phyloP scores from a whole-genome alignment of 2,888 invertebrate genomes.

The Drosophila crucigera region DNA sequence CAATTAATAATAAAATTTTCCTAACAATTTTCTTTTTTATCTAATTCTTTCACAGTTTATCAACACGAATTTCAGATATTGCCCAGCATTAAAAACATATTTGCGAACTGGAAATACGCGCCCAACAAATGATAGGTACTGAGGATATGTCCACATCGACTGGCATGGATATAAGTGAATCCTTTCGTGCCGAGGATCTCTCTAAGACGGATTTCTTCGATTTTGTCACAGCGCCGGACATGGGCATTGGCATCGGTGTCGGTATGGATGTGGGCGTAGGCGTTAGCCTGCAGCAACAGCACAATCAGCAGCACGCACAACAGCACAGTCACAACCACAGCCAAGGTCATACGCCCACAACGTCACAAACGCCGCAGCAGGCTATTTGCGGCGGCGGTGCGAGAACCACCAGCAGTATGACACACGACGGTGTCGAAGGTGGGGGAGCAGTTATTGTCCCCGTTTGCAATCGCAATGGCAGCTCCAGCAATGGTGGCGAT shows the following conservation, averaged over 20 bases:
- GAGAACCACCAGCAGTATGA: slow-evolving; percentile 67
- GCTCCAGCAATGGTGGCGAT: slow-evolving; percentile 75
- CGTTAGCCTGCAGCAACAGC: slow-evolving; percentile 84
- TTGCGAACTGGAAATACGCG: slow-evolving; percentile 67
- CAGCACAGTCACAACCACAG: slow-evolving; percentile 57
- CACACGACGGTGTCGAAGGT: slow-evolving; percentile 72
- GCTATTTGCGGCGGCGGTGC: slow-evolving; percentile 60
- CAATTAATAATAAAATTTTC: background rate
- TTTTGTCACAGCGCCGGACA: slow-evolving; percentile 93
- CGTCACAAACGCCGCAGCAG: slow-evolving; percentile 69
- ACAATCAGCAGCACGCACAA: slow-evolving; percentile 54
- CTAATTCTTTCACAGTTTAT: slow-evolving; percentile 10
- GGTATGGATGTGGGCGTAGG: slow-evolving; percentile 83
- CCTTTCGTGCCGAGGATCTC: slow-evolving; percentile 92
- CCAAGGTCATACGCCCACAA: slow-evolving; percentile 66
- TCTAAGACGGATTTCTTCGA: slow-evolving; percentile 95
- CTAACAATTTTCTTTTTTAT: background rate
- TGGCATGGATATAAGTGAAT: slow-evolving; percentile 93
- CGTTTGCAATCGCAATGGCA: slow-evolving; percentile 66
- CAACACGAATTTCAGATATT: background rate
- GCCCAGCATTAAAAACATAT: slow-evolving; percentile 4
- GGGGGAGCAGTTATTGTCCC: slow-evolving; percentile 47
- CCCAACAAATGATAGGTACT: slow-evolving; percentile 84
- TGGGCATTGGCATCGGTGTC: slow-evolving; percentile 85
- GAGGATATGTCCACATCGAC: slow-evolving; percentile 85